Evolutionary conservation across 1,140 invertebrate genomes (phyloP).

Genomic region (Sitobion miscanthi): DNA sequence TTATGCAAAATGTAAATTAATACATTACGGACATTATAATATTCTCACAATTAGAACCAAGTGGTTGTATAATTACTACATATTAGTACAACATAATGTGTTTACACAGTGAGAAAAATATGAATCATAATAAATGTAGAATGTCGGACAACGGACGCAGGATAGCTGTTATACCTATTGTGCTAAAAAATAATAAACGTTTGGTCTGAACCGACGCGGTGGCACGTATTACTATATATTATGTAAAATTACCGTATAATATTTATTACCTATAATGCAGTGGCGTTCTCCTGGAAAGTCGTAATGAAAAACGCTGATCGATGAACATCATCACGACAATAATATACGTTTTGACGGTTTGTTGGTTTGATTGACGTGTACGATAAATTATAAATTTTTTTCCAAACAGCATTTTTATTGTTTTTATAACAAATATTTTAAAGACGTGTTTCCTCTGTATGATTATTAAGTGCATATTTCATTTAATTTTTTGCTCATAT

Average conservation of each 20-base stretch:
- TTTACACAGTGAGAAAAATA: slow-evolving; percentile 1
- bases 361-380: not conserved
- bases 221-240: not conserved
- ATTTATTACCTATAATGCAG: not conserved
- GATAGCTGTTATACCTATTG: not conserved
- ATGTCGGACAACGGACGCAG: not conserved
- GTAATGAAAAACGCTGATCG: not conserved
- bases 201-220: not conserved
- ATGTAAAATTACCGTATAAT: not conserved
- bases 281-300: not conserved
- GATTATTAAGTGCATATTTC: not conserved
- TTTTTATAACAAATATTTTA: not conserved
- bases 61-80: not conserved
- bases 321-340: not conserved
- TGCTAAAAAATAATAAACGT: not conserved
- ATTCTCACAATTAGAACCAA: not conserved
- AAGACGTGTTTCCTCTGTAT: not conserved
- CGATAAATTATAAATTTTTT: not conserved
- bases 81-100: not conserved
- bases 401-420: not conserved
- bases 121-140: not conserved
- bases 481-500: too few relatives aligned
- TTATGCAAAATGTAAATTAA: not conserved
- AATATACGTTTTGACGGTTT: not conserved
- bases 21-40: not conserved